phyloP scores from a whole-genome alignment of 2,888 invertebrate species.

The Pristionchus japonicus region DNA sequence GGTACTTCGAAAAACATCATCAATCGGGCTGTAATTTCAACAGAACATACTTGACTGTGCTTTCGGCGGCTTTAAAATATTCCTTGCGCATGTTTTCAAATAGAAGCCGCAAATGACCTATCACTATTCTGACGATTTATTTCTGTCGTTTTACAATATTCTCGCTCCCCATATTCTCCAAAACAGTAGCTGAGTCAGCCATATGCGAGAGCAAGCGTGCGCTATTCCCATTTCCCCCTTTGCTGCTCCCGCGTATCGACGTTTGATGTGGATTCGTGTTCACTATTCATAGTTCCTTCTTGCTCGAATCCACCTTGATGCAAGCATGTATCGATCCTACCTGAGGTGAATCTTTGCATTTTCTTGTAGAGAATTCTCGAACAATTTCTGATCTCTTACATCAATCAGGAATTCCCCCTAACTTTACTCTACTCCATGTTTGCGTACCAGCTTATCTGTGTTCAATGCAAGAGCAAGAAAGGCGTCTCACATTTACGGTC shows the following conservation, averaged over 20 bases:
- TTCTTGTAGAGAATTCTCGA: too few relatives aligned
- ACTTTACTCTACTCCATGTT: constrained; percentile 18
- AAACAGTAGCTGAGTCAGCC: constrained; percentile 31
- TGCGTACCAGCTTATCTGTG: neutral
- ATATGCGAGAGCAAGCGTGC: neutral
- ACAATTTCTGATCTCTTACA: neutral
- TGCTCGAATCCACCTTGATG: neutral
- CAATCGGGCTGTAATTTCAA: too few relatives aligned
- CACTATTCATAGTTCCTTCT: neutral
- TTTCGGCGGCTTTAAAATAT: too few relatives aligned
- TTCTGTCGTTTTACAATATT: neutral
- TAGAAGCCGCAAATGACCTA: too few relatives aligned
- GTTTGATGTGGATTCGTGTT: neutral
- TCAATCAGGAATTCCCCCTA: neutral
- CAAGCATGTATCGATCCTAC: neutral
- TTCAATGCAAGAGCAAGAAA: neutral
- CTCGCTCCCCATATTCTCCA: neutral
- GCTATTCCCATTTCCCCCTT: neutral
- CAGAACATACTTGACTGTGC: too few relatives aligned
- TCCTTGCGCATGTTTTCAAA: too few relatives aligned
- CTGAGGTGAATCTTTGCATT: neutral
- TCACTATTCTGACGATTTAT: neutral
- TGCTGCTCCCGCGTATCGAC: neutral
- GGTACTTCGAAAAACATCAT: too few relatives aligned
- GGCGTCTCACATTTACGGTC: neutral